Evolutionary conservation across 2,888 invertebrate species (phyloP).

Genomic region (Drosophila eohydei): DNA sequence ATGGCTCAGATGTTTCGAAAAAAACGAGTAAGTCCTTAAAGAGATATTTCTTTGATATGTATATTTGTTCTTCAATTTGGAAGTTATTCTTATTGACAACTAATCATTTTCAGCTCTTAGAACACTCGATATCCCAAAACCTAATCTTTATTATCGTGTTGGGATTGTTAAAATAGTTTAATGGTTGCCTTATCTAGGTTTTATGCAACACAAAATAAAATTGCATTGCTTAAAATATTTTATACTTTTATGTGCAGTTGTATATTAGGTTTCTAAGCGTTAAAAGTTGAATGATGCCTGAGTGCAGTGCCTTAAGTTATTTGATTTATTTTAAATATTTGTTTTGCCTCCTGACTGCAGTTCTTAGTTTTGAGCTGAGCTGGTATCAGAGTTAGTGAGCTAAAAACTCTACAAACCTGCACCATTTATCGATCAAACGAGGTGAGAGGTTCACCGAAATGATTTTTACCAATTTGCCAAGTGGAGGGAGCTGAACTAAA

Average conservation of each 20-base stretch:
- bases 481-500: slow-evolving; percentile 57
- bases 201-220: too few relatives aligned
- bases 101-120: too few relatives aligned
- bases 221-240: too few relatives aligned
- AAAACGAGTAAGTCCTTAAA: background rate
- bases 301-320: background rate
- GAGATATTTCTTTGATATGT: background rate
- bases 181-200: too few relatives aligned
- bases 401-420: slow-evolving; percentile 6
- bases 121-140: too few relatives aligned
- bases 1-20: slow-evolving; percentile 1
- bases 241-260: too few relatives aligned
- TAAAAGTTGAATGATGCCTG: background rate
- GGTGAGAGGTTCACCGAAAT: slow-evolving; percentile 49
- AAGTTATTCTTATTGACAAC: background rate
- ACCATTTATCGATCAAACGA: slow-evolving; percentile 13
- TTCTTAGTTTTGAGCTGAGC: background rate
- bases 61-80: background rate
- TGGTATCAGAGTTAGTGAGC: background rate
- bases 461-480: slow-evolving; percentile 60
- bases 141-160: too few relatives aligned
- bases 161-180: too few relatives aligned
- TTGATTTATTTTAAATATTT: slow-evolving; percentile 17
- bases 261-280: background rate
- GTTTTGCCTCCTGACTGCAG: slow-evolving; percentile 4